These are phyloP conservation scores for Dendrolimus kikuchii DNA, from an alignment of 1,140 invertebrate species.

Conservation along the genomic window DNA sequence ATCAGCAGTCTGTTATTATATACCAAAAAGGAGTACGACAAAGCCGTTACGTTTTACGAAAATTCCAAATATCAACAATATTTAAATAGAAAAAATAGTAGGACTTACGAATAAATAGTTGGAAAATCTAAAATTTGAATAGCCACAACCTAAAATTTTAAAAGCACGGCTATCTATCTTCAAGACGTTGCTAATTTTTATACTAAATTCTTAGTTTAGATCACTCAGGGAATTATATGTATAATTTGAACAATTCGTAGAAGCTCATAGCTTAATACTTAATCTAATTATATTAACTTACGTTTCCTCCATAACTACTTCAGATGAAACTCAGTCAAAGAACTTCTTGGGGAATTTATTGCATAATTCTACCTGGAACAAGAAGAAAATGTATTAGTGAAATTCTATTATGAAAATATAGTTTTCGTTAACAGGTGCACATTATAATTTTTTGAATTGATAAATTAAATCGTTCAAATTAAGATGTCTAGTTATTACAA, in stretches of 20 bases:
- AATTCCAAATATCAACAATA: too few relatives aligned
- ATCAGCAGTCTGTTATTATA: too few relatives aligned
- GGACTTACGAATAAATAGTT: too few relatives aligned
- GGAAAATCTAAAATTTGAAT: too few relatives aligned
- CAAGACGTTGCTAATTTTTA: constrained; percentile 6
- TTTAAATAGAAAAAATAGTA: too few relatives aligned
- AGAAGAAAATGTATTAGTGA: constrained; percentile 68
- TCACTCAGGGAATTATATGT: constrained; percentile 8
- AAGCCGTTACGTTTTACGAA: too few relatives aligned
- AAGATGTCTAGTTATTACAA: too few relatives aligned
- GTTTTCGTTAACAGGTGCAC: constrained; percentile 3
- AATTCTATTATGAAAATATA: constrained; percentile 16
- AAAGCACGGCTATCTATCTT: too few relatives aligned
- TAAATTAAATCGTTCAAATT: too few relatives aligned
- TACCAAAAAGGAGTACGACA: too few relatives aligned
- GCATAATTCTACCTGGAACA: constrained; percentile 72
- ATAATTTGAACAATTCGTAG: constrained; percentile 25
- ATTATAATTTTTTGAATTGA: neutral
- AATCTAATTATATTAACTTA: constrained; percentile 52
- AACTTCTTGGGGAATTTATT: constrained; percentile 65
- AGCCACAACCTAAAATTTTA: too few relatives aligned
- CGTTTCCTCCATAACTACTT: constrained; percentile 47
- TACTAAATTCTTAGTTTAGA: constrained; percentile 13
- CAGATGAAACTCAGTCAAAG: constrained; percentile 39
- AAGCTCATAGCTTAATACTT: constrained; percentile 28